These are phyloP conservation scores for Hormaphis cornu DNA, from an alignment of 1,140 invertebrate species.

Conservation along the genomic window DNA sequence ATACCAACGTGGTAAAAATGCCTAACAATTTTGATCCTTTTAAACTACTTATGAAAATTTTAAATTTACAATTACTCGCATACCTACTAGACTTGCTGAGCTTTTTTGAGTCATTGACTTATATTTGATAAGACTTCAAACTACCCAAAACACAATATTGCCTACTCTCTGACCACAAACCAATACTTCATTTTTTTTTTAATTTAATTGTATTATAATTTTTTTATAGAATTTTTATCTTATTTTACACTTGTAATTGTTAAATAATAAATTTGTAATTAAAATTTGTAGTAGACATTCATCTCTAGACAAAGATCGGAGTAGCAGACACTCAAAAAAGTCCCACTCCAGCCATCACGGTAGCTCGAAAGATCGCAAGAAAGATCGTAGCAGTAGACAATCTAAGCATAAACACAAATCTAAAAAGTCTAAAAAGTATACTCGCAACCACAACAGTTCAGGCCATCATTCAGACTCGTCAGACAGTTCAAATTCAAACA, in stretches of 20 bases:
- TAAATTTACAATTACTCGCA: too few species aligned
- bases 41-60: too few species aligned
- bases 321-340: slow-evolving; percentile 1
- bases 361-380: slow-evolving; percentile 11
- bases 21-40: too few species aligned
- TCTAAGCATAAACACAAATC: slow-evolving; percentile 27
- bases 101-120: too few species aligned
- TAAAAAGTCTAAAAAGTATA: slow-evolving; percentile 4
- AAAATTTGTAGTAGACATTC: slow-evolving; percentile 6
- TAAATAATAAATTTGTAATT: background rate
- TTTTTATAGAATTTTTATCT: background rate
- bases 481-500: background rate
- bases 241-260: too few species aligned
- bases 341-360: slow-evolving; percentile 8
- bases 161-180: too few species aligned
- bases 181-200: too few species aligned
- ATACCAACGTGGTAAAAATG: too few species aligned
- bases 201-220: too few species aligned
- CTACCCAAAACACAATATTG: too few species aligned
- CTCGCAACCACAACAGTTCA: background rate
- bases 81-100: too few species aligned
- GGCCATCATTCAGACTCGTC: background rate
- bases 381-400: background rate
- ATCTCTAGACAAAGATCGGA: slow-evolving; percentile 3
- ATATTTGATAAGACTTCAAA: too few species aligned